Evolutionary conservation across 2,113 vertebrate genomes (phyloP).

Genomic region (Aix galericulata): DNA sequence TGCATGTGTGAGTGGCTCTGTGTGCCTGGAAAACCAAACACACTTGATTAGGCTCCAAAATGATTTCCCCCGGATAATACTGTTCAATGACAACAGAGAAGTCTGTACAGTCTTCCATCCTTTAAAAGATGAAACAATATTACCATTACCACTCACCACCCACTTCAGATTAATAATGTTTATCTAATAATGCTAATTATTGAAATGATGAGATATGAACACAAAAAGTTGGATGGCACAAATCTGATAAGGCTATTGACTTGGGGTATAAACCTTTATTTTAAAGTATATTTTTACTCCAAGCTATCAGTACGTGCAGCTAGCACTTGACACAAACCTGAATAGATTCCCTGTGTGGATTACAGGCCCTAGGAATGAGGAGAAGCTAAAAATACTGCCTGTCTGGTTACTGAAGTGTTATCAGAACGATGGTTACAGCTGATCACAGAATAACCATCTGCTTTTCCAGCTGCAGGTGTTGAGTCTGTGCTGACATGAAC

Average conservation of each 20-base stretch:
- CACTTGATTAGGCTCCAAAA: background rate
- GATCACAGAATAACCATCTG: background rate
- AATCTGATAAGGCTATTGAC: background rate
- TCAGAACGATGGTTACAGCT: background rate
- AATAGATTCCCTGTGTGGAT: background rate
- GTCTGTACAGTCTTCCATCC: background rate
- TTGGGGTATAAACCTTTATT: background rate
- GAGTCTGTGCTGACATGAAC: background rate
- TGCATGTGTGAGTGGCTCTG: background rate
- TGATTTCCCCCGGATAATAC: background rate
- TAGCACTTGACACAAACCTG: background rate
- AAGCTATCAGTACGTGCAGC: background rate
- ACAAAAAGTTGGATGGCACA: background rate
- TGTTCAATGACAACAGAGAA: background rate
- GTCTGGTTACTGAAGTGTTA: background rate
- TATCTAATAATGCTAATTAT: background rate
- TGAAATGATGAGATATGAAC: background rate
- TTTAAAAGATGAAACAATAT: background rate
- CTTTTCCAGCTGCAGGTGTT: background rate
- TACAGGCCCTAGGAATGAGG: background rate
- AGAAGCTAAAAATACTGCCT: background rate
- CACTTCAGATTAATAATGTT: background rate
- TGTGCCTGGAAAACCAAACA: background rate
- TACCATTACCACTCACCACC: background rate
- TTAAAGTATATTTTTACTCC: background rate